Conservation (phyloP, 2,797 vertebrate genomes). For the Austrolebias charrua region DNA sequence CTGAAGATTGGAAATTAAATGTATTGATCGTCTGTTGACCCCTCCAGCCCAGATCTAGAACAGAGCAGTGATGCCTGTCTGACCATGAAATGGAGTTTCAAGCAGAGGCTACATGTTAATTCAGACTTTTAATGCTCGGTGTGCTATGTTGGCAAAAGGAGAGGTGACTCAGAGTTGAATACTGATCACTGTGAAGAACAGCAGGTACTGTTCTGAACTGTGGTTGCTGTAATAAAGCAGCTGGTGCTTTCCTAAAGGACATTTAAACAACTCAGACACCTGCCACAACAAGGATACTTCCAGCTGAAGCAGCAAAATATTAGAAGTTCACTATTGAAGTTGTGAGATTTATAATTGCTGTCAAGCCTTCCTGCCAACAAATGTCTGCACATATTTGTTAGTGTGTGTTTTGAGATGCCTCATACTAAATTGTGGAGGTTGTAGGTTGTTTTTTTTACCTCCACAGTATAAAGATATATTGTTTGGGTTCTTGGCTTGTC, state of each 20-base stretch:
- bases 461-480: conserved; percentile 20
- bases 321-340: conserved; percentile 17
- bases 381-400: conserved; percentile 7
- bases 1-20: conserved; percentile 57
- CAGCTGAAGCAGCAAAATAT: conserved; percentile 21
- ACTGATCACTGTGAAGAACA: neutral
- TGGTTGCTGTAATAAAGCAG: conserved; percentile 2
- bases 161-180: neutral
- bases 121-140: conserved; percentile 32
- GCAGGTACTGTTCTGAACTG: neutral
- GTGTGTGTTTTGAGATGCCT: neutral
- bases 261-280: conserved; percentile 39
- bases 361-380: conserved; percentile 25
- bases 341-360: conserved; percentile 38
- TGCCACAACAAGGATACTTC: conserved; percentile 21
- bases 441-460: conserved; percentile 2
- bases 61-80: conserved; percentile 32
- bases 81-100: conserved; percentile 55
- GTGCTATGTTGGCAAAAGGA: neutral
- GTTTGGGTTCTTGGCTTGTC: conserved; percentile 6
- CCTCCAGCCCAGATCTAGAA: conserved; percentile 27
- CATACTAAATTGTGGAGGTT: conserved; percentile 2
- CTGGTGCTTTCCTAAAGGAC: conserved; percentile 16
- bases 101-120: conserved; percentile 18
- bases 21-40: conserved; percentile 62